A percentile compares a stretch with the other conserved stretches of the same genome.
These are phyloP conservation scores for Lemur catta DNA, from an alignment of 2,797 vertebrate species.

Conservation along the genomic window DNA sequence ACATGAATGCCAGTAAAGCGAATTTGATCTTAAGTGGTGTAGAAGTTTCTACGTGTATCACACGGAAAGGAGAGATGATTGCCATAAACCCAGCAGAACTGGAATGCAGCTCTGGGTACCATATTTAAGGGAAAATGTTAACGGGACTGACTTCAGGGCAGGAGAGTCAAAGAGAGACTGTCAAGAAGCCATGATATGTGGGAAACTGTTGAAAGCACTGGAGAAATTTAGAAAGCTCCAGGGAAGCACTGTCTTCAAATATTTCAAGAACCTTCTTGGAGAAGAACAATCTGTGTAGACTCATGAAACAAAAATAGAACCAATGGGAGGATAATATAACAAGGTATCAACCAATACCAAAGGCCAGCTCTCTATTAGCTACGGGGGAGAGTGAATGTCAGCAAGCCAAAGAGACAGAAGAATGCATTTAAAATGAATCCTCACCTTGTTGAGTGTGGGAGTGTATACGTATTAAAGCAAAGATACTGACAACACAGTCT, in stretches of 20 bases:
- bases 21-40: neutral
- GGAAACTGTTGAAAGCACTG: neutral
- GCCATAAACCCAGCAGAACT: neutral
- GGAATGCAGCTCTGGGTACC: neutral
- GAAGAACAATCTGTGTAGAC: neutral
- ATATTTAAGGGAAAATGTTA: neutral
- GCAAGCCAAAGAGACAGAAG: neutral
- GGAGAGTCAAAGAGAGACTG: neutral
- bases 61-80: neutral
- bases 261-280: neutral
- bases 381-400: no score
- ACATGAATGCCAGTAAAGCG: neutral
- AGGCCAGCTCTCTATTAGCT: neutral
- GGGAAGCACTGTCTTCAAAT: neutral
- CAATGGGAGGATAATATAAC: neutral
- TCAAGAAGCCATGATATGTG: neutral
- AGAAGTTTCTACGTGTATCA: neutral
- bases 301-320: neutral
- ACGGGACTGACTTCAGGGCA: neutral
- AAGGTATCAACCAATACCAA: neutral
- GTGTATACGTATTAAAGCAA: neutral
- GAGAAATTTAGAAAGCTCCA: neutral
- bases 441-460: neutral
- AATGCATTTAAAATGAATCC: neutral
- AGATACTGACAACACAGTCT: neutral